Base-by-base conservation (phyloP, 2,797 vertebrate species). In the Neostethus bicornis region DNA sequence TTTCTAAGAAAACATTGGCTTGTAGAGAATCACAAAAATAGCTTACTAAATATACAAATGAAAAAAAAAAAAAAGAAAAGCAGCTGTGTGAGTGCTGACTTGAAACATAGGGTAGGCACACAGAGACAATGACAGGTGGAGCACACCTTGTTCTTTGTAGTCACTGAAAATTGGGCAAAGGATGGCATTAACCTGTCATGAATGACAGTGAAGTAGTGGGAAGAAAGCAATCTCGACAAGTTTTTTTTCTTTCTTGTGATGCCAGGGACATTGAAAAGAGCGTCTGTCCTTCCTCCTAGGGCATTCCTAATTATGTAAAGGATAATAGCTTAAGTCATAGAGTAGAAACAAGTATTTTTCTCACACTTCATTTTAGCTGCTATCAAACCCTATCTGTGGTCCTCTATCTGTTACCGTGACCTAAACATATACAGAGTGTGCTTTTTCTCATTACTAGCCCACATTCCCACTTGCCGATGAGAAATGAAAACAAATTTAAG, bases 161-260 rank as follows among this genome's bases (percentile, higher is more conserved):
- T 53, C 37, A 44, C 34, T 28, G 48, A 70, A 73, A 75, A 73
- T 49, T 54, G 51, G 42, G 25, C 39, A 45, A 41, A n/a, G 26
- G 23, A 0, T 3, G 1, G 62, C 47, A 54, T 37, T 47, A 55
- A 57, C 38, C 51, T 50, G 51, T 41, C 39, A 68, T 64, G 39
- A 49, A 25, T 52, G 65, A 26, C 61, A 31, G 73, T 39, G 55
- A 77, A 56, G 17, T 60, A 38, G 39, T 12, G 34, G 65, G 57
- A 17, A 55, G 60, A 20, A 6, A 43, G 43, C 61, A 13, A 26
- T 75, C 66, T 41, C 55, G 48, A 74, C 5, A 41, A 16, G 20
- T 26, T 63, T 51, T 24, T 49, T 39, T 41, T 43, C 24, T 34
- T 9, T 66, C n/a, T 51, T 50, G 37, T 34, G 29, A 3, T 35